phyloP scores from a whole-genome alignment of 2,797 vertebrate species.

The Brachyalestes nurse region DNA sequence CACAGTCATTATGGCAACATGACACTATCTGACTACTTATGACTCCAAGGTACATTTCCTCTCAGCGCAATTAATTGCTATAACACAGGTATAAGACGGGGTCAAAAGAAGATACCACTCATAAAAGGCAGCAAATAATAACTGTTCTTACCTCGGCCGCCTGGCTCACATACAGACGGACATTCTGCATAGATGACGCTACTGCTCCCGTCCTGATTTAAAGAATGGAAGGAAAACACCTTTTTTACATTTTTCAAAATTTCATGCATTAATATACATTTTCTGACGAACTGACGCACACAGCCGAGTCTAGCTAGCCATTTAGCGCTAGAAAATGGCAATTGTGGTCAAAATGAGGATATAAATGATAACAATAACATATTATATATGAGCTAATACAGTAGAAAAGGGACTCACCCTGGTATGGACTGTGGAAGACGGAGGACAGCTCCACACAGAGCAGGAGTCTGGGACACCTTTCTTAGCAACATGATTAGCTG shows the following conservation, averaged over 20 bases:
- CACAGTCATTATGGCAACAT: background rate
- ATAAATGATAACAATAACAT: too few relatives aligned
- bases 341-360: too few relatives aligned
- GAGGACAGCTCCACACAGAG: constrained; percentile 51
- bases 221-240: too few relatives aligned
- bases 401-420: constrained; percentile 41
- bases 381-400: background rate
- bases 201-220: constrained; percentile 11
- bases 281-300: too few relatives aligned
- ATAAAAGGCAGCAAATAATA: background rate
- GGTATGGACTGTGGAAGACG: constrained; percentile 40
- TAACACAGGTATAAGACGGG: background rate
- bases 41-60: background rate
- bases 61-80: background rate
- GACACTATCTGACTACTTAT: background rate
- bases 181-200: constrained; percentile 20
- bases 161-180: constrained; percentile 56
- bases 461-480: constrained; percentile 51
- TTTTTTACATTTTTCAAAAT: too few relatives aligned
- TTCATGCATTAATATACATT: too few relatives aligned
- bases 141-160: constrained; percentile 54
- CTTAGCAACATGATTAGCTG: constrained; percentile 51
- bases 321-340: background rate
- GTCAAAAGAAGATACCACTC: too few relatives aligned
- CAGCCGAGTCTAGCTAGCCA: background rate